Base-by-base conservation (phyloP, 2,888 invertebrate species). In the Anodontia alba region DNA sequence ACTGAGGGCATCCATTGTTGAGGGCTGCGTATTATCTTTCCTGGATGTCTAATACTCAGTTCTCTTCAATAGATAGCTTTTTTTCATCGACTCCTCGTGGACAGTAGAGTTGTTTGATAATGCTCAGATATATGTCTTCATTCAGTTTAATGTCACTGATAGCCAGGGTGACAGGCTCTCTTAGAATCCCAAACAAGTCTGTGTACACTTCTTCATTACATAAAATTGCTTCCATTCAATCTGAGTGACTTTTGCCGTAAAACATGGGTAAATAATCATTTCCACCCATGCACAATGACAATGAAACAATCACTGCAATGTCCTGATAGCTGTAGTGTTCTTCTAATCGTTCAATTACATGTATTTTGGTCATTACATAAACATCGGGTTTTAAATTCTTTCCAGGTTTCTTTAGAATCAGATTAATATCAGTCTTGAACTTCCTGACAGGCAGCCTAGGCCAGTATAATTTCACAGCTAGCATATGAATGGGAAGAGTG, bases 221-320 rank as follows among this genome's bases (percentile, higher is more conserved):
- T 29, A 80, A 8, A n/a, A 67, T 62, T 26, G 26, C 49, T 67
- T 70, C 17, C 1, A 81, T 17, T 0, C 54, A 38, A 70, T 62
- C 36, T 29, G 57, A 33, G 62, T 74, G 78, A 10, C 57, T 23
- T 31, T 74, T 62, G 43, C 74, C 70, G 74, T 70, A 20, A 17
- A 74, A 80, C 23, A 76, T 80, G 0, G 80, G 80, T 26, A 80
- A 54, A 36, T 51, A 80, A 33, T 80, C 80, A 73, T 78, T 78
- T 5, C 43, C 70, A 62, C 79, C 79, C n/a, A 79, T 33, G 26
- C 69, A 67, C 10, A 68, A 26, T 23, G 43, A 20, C 20, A 75
- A 1, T 5, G 75, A 54, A 12, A 75, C 10, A 26, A 62, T 75
- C 3, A 66, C 36, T 20, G 31, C 75, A 43, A 73, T 73, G 42